phyloP scores from a whole-genome alignment of 2,113 vertebrate species.

The Petaurus breviceps region DNA sequence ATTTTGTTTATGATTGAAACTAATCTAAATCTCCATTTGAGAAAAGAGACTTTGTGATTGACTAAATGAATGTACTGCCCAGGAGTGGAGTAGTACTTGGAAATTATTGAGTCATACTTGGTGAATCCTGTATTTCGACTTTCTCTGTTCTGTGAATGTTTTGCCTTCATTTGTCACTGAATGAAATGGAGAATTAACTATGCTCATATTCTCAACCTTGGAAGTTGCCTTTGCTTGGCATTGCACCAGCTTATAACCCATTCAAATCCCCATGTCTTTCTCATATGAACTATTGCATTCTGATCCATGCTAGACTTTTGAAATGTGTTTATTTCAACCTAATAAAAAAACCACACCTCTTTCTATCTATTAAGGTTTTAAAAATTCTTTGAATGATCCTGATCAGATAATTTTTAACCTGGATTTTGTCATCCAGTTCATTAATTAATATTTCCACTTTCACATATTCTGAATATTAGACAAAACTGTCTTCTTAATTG shows the following conservation, averaged over 20 bases:
- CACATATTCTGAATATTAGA: background rate
- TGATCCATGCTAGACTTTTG: background rate
- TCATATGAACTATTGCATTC: background rate
- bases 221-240: too few relatives aligned
- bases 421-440: background rate
- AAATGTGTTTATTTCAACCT: background rate
- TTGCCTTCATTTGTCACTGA: too few relatives aligned
- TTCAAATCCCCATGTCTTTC: background rate
- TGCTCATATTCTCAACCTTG: too few relatives aligned
- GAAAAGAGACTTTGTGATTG: too few relatives aligned
- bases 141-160: too few relatives aligned
- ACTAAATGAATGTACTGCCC: too few relatives aligned
- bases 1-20: too few relatives aligned
- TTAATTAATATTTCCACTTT: background rate
- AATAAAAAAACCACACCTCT: background rate
- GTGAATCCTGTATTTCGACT: too few relatives aligned
- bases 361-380: background rate
- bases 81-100: too few relatives aligned
- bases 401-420: background rate
- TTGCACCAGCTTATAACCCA: background rate
- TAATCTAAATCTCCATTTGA: too few relatives aligned
- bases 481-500: background rate
- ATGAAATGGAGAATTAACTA: too few relatives aligned
- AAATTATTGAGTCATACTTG: too few relatives aligned
- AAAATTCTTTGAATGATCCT: background rate